Conservation (phyloP, 2,797 vertebrate genomes). For the Vireo griseus region DNA sequence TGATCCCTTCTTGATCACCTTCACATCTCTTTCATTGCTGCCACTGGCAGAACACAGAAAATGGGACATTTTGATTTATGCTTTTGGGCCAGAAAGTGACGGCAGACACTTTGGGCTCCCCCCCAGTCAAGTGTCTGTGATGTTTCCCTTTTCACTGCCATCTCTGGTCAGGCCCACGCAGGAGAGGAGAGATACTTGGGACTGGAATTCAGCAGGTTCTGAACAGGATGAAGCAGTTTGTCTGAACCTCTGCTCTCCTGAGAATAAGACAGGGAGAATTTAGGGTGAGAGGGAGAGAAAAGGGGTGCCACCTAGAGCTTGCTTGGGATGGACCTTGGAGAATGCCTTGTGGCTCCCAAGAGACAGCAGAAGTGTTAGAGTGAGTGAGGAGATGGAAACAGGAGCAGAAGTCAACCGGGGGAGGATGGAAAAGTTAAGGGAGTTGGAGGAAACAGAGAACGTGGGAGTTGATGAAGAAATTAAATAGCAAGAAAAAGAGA, state of each 20-base stretch:
- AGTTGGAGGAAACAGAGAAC: background rate
- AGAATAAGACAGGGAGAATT: background rate
- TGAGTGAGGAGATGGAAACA: background rate
- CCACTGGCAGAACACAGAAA: background rate
- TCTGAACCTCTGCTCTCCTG: background rate
- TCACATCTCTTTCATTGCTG: fast-evolving
- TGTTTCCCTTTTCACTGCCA: background rate
- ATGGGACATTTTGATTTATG: background rate
- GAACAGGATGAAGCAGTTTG: background rate
- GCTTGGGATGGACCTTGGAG: background rate
- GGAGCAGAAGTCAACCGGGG: background rate
- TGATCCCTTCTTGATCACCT: background rate
- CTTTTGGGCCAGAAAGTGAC: background rate
- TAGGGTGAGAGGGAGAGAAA: background rate
- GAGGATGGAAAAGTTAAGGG: background rate
- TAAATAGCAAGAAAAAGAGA: background rate
- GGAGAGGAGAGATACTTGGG: background rate
- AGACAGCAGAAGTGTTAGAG: background rate
- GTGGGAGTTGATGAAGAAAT: background rate
- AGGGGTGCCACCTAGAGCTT: background rate
- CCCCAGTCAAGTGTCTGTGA: fast-evolving
- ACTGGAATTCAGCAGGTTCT: background rate
- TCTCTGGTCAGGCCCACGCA: background rate
- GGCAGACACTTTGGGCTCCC: background rate
- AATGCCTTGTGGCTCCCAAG: background rate